phyloP scores from a whole-genome alignment of 1,140 invertebrate species.

The Achroia grisella region DNA sequence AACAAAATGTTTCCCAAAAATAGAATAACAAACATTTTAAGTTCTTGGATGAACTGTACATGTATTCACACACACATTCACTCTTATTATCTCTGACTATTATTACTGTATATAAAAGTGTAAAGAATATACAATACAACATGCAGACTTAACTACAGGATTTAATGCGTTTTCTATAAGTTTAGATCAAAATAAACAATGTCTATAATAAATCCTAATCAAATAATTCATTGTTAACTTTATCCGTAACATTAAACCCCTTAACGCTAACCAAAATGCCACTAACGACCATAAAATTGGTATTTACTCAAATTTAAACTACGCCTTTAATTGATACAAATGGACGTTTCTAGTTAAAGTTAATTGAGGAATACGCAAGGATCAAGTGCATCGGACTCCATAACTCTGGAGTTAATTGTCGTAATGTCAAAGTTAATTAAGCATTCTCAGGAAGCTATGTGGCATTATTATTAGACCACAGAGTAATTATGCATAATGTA shows the following conservation, averaged over 20 bases:
- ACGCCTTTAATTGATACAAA: slow-evolving; percentile 62
- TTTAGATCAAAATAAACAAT: no score
- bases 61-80: no score
- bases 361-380: slow-evolving; percentile 44
- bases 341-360: slow-evolving; percentile 62
- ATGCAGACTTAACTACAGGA: no score
- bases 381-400: slow-evolving; percentile 23
- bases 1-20: no score
- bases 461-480: background rate
- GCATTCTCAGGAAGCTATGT: background rate
- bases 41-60: no score
- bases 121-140: no score
- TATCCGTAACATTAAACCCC: slow-evolving; percentile 53
- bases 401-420: slow-evolving; percentile 13
- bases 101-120: no score
- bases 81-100: no score
- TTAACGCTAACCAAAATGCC: slow-evolving; percentile 37
- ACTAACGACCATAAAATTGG: slow-evolving; percentile 54
- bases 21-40: no score
- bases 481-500: no score
- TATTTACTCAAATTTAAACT: slow-evolving; percentile 65
- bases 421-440: slow-evolving; percentile 10
- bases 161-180: no score
- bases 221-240: slow-evolving; percentile 24
- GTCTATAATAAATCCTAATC: slow-evolving; percentile 55